Evolutionary conservation across 2,888 invertebrate genomes (phyloP).

Genomic region (Chironomus riparius): DNA sequence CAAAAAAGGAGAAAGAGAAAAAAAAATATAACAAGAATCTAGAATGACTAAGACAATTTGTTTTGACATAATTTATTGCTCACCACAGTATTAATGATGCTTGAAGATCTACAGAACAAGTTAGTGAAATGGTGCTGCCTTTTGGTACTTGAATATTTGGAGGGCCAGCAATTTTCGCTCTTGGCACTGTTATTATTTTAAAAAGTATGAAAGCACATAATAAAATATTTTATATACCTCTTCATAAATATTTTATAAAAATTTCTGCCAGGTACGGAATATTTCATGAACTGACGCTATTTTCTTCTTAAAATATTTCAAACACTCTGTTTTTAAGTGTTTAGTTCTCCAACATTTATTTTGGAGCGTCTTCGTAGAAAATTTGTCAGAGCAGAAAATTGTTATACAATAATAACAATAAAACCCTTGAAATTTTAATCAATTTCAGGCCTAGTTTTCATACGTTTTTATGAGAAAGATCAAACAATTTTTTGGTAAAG

Average conservation of each 20-base stretch:
- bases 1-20: not conserved
- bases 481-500: too few relatives aligned
- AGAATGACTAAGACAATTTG: constrained; percentile 22
- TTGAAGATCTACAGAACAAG: constrained; percentile 81
- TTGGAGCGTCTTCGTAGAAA: not conserved
- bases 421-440: too few relatives aligned
- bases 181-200: constrained; percentile 55
- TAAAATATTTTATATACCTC: too few relatives aligned
- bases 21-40: not conserved
- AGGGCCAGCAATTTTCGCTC: constrained; percentile 75
- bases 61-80: constrained; percentile 24
- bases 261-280: not conserved
- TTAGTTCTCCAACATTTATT: not conserved
- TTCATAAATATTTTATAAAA: constrained; percentile 21
- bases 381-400: not conserved
- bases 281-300: too few relatives aligned
- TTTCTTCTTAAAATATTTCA: too few relatives aligned
- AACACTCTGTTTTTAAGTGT: constrained; percentile 35
- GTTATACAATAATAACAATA: too few relatives aligned
- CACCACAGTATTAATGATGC: constrained; percentile 40
- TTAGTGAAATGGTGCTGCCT: constrained; percentile 82
- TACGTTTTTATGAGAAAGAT: too few relatives aligned
- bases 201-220: too few relatives aligned
- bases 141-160: constrained; percentile 82
- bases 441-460: too few relatives aligned